Base-by-base conservation (phyloP, 2,888 invertebrate species). In the Torymus auratus region DNA sequence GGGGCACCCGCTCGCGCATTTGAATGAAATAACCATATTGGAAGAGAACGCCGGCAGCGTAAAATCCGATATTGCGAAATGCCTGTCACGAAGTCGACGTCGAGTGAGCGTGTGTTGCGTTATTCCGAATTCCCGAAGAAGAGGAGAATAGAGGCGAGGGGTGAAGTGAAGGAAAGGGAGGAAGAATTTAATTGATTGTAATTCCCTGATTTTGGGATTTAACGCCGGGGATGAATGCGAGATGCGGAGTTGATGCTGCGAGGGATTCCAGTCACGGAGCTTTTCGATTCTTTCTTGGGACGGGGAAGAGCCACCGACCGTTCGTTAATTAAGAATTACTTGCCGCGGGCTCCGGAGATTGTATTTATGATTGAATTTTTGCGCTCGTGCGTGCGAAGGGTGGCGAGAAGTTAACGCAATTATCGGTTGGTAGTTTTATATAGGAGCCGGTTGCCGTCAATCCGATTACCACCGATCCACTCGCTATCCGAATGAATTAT, bases 31-130 rank as follows among this genome's bases (percentile, higher is more conserved):
- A 71, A 71, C 61, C 71, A 23, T 71, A 61, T 61, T 14, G 17
- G 50, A 61, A 17, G 61, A 55, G 28, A 28, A 4, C 28, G 28
- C 2, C 28, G 3, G 28, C 0, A 28, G 28, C 28, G 28, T 76
- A 61, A 71, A 78, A 78, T 78, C 52, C 70, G 58, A 71, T 78
- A 78, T 78, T 71, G 70, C 70, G 65, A 65, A 65, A 78, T 70
- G 65, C 77, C 70, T 55, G 76, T 76, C 69, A 69, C 76, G 61
- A 69, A 69, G 69, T 68, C 68, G 41, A 14, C 55, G 41, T 14
- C 15, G 17, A 28, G 53, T 64, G 58, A 7, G 55, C 64, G 55
- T 64, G 28, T 55, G 53, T 73, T 73, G 41, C 69, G 62, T 69
- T 77, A 77, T 61, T 68, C 55, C 15, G 23, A 78, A 64, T 64